phyloP scores from a whole-genome alignment of 2,888 invertebrate species.

The Aporophyla nigra region DNA sequence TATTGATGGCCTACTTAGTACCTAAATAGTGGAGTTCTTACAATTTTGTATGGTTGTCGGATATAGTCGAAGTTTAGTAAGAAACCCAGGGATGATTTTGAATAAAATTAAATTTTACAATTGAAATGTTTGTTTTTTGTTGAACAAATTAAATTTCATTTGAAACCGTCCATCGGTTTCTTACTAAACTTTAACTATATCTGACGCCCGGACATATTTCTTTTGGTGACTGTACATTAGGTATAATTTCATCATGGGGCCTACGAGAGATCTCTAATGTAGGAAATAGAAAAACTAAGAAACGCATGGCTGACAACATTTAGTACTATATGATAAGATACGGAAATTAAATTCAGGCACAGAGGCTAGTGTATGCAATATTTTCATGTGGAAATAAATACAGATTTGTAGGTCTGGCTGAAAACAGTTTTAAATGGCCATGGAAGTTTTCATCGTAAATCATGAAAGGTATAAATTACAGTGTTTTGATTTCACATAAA shows the following conservation, averaged over 20 bases:
- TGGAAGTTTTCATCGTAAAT: slow-evolving; percentile 29
- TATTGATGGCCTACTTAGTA: not conserved
- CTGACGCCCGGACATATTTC: too few species aligned
- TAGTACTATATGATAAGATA: not conserved
- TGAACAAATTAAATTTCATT: too few species aligned
- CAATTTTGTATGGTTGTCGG: too few species aligned
- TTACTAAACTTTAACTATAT: too few species aligned
- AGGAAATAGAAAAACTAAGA: not conserved
- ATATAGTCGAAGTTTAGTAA: too few species aligned
- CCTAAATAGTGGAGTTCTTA: not conserved
- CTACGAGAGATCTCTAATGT: not conserved
- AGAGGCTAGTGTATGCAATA: not conserved
- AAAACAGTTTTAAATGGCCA: slow-evolving; percentile 16
- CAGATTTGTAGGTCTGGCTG: slow-evolving; percentile 19
- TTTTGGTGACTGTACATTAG: too few species aligned
- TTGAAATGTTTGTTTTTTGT: too few species aligned
- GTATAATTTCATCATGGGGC: not conserved
- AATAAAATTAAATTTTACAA: too few species aligned
- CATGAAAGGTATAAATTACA: slow-evolving; percentile 35
- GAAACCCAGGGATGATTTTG: too few species aligned
- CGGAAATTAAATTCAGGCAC: slow-evolving; percentile 14
- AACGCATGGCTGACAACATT: not conserved
- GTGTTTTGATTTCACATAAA: slow-evolving; percentile 29
- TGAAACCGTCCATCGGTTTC: too few species aligned
- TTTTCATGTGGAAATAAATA: slow-evolving; percentile 21